These are phyloP conservation scores for Ectemnius continuus DNA, from an alignment of 2,888 invertebrate species.

Conservation along the genomic window DNA sequence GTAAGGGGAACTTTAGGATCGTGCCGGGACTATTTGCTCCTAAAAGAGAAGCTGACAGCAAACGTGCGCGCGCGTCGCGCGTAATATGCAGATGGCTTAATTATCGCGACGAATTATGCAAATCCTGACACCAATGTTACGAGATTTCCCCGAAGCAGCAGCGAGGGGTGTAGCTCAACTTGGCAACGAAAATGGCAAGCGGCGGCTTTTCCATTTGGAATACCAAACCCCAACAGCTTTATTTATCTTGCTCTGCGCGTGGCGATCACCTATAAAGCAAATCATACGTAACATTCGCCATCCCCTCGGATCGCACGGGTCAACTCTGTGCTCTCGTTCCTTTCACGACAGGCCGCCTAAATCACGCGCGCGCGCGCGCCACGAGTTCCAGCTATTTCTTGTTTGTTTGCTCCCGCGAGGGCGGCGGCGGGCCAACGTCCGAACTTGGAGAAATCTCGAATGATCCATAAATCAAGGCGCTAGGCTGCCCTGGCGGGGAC, in stretches of 20 bases:
- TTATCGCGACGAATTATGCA: constrained; percentile 69
- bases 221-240: constrained; percentile 26
- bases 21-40: constrained; percentile 60
- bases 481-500: background rate
- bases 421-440: background rate
- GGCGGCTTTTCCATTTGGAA: constrained; percentile 43
- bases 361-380: no score
- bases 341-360: background rate
- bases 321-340: background rate
- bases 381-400: no score
- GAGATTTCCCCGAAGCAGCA: constrained; percentile 53
- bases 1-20: constrained; percentile 54
- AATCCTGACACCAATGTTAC: constrained; percentile 60
- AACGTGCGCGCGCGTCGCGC: constrained; percentile 36
- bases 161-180: constrained; percentile 35
- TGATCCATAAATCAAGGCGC: background rate
- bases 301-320: background rate
- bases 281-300: background rate
- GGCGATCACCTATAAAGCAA: constrained; percentile 20
- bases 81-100: constrained; percentile 69
- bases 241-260: constrained; percentile 37
- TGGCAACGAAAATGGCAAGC: constrained; percentile 29
- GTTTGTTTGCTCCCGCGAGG: no score
- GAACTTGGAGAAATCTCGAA: background rate
- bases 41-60: constrained; percentile 56